Base-by-base conservation (phyloP, 1,140 invertebrate species). In the Heliconius nattereri region DNA sequence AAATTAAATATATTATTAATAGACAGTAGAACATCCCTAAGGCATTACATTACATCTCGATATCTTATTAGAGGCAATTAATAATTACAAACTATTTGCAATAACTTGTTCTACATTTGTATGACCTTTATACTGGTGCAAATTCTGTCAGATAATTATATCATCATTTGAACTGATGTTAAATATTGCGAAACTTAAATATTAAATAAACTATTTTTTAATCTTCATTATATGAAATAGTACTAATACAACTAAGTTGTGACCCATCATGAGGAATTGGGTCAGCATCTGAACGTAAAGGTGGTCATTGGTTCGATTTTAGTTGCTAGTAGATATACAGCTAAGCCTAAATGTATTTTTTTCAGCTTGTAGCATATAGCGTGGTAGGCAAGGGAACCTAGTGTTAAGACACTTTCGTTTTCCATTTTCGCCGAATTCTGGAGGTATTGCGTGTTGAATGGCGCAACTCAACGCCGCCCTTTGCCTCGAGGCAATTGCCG, bases 61-160 rank as follows among this genome's bases (percentile, higher is more conserved):
- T 66, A 66, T 54, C 7, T 74, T 29, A 76, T 52, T 26, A 76
- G 23, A 26, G 26, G 57, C 75, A 76, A 76, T 76, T 76, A 70
- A 75, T 70, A 66, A 76, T 71, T 76, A 37, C 37, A 76, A 71
- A 75, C 16, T 66, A 75, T 75, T 66, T 16, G 29, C 13, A 35
- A 75, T 49, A 75, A 20, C 73, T 13, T 52, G 60, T 70, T 76
- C 75, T 70, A 76, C 54, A 76, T 76, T 76, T 32, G 35, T 70
- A 70, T 76, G 60, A 76, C 75, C 75, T 76, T 76, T 76, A 49
- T n/a, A 70, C 60, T 45, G 60, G n/a, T 3, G 60, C 60, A 70
- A 76, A 76, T 6, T 70, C 60, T 70, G 57, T 76, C 66, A 37
- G 57, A 76, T 76, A 76, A 76, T 76, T 76, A 70, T 76, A 70